phyloP scores from a whole-genome alignment of 2,888 invertebrate species.

The Reticulitermes lucifugus region DNA sequence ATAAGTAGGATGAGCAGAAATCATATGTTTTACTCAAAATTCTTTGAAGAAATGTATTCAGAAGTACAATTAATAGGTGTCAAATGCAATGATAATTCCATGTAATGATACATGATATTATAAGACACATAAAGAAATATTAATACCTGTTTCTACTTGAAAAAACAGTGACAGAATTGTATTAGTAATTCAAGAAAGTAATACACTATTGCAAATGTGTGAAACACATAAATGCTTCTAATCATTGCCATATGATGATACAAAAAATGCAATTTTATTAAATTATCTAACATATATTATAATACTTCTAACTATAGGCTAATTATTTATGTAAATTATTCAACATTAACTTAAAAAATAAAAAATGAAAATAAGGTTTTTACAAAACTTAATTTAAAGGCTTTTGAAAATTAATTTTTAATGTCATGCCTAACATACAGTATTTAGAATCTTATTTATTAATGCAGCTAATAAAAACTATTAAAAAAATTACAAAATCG shows the following conservation, averaged over 20 bases:
- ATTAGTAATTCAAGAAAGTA: not conserved
- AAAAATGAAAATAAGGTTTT: not conserved
- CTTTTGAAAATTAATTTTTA: not conserved
- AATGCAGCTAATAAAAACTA: constrained; percentile 8
- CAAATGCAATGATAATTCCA: no score
- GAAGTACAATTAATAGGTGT: no score
- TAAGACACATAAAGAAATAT: no score
- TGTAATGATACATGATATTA: no score
- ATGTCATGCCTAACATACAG: not conserved
- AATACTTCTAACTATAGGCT: not conserved
- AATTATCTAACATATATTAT: not conserved
- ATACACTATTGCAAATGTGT: not conserved
- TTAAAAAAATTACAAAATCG: not conserved
- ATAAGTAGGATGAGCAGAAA: no score
- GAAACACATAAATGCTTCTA: not conserved
- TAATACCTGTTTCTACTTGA: no score
- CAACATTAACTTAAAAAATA: not conserved
- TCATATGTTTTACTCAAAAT: no score
- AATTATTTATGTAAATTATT: not conserved
- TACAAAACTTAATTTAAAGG: not conserved
- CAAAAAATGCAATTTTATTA: not conserved
- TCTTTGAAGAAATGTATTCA: no score
- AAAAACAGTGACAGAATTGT: no score
- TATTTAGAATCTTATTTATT: not conserved
- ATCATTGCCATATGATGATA: not conserved